Evolutionary conservation across 2,888 invertebrate species (phyloP), one percentile per base, ranked within the genome.

Genomic region (Pollenia amentaria): DNA sequence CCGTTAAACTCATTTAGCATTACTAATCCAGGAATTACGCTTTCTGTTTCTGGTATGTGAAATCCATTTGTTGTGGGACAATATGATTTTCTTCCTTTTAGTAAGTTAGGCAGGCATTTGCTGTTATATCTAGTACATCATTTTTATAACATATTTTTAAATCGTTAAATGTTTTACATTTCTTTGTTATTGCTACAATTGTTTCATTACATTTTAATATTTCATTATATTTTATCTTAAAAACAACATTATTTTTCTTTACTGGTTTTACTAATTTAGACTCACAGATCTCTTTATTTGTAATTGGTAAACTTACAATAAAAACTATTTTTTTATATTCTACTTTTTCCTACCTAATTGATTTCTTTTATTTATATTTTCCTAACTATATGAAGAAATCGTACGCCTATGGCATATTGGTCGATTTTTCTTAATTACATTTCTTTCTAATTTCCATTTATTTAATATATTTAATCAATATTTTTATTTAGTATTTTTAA

Each of bases 301-400:
- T 64, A 64, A 42, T 64, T 42, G 64, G 42, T 44, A 64, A 64
- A 64, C n/a, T n/a, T n/a, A n/a, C n/a, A n/a, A n/a, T n/a, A n/a
- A n/a, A n/a, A n/a, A n/a, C n/a, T n/a, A n/a, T n/a, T n/a, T n/a
- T n/a, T n/a, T n/a, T n/a, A n/a, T n/a, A n/a, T n/a, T n/a, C n/a
- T n/a, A n/a, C 38, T 57, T 57, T 55, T 57, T 62, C 40, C 42
- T n/a, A n/a, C n/a, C n/a, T n/a, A n/a, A n/a, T n/a, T n/a, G n/a
- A n/a, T n/a, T n/a, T n/a, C n/a, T n/a, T n/a, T n/a, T n/a, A n/a
- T n/a, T n/a, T n/a, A n/a, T n/a, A n/a, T n/a, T n/a, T n/a, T n/a
- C n/a, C n/a, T n/a, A n/a, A n/a, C n/a, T n/a, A n/a, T n/a, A n/a
- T n/a, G n/a, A n/a, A n/a, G n/a, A n/a, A n/a, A n/a, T n/a, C n/a